These are phyloP conservation scores for Sebastes itinus DNA, from an alignment of 2,797 vertebrate species.

Conservation along the genomic window DNA sequence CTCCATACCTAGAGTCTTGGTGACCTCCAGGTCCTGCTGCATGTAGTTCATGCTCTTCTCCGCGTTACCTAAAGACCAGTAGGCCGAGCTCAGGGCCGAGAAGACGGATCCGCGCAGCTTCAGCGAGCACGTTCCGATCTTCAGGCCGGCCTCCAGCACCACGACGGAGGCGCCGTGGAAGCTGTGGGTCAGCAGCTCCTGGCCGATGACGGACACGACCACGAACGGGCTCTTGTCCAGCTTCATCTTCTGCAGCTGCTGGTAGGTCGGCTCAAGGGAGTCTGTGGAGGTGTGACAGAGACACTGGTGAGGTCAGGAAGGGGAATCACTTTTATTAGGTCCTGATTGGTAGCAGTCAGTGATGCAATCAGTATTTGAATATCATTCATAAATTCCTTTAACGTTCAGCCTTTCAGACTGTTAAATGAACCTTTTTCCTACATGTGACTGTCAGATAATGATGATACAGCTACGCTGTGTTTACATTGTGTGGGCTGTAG, in stretches of 20 bases:
- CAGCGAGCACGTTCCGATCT: conserved; percentile 97
- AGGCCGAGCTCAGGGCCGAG: conserved; percentile 94
- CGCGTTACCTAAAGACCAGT: conserved; percentile 93
- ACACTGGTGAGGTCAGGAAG: neutral
- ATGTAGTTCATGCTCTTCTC: conserved; percentile 96
- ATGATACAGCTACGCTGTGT: no score
- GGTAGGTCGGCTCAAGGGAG: conserved; percentile 94
- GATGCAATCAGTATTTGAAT: neutral
- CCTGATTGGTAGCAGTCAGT: neutral
- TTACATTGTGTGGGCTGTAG: no score
- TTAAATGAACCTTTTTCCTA: no score
- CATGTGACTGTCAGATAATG: no score
- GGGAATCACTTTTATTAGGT: neutral
- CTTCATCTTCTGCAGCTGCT: conserved; percentile 98
- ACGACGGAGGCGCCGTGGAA: conserved; percentile 91
- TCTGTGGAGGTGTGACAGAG: conserved; percentile 74
- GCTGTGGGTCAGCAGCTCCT: conserved; percentile 92
- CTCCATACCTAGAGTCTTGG: conserved; percentile 85
- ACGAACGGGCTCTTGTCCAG: conserved; percentile 98
- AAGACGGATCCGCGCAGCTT: conserved; percentile 96
- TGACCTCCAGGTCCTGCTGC: conserved; percentile 98
- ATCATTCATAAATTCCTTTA: neutral
- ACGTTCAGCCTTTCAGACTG: neutral
- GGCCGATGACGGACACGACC: conserved; percentile 97
- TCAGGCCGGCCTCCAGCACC: conserved; percentile 94